Evolutionary conservation across 2,888 invertebrate genomes (phyloP).

Genomic region (Dyspetes luteomarginatus): DNA sequence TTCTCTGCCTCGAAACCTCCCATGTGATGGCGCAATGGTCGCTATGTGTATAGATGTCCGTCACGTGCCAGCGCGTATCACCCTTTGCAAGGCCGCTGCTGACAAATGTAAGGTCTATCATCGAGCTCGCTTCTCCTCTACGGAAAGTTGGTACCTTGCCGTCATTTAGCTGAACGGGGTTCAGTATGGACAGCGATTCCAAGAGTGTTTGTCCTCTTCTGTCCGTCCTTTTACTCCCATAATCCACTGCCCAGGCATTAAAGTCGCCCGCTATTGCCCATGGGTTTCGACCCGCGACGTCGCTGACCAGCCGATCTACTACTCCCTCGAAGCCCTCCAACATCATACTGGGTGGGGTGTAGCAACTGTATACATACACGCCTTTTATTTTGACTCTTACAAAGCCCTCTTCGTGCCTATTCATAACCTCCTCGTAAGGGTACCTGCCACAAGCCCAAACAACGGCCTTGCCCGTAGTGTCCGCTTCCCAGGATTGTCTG

Average conservation of each 20-base stretch:
- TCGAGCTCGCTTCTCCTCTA: no score
- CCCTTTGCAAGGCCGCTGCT: no score
- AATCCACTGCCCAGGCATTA: constrained; percentile 62
- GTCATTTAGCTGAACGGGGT: constrained; percentile 6
- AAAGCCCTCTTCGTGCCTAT: constrained; percentile 18
- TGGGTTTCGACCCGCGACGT: constrained; percentile 42
- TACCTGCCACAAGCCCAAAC: constrained; percentile 2
- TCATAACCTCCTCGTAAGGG: constrained; percentile 43
- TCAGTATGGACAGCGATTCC: constrained; percentile 31
- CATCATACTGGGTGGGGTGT: constrained; percentile 52
- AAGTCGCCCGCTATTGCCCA: constrained; percentile 65
- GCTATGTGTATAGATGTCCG: no score
- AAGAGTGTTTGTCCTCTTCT: constrained; percentile 54
- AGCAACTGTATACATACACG: constrained; percentile 61
- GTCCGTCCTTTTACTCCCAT: constrained; percentile 64
- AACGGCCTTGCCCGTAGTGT: neutral
- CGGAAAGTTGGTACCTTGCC: neutral
- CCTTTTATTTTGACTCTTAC: constrained; percentile 32
- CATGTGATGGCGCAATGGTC: no score
- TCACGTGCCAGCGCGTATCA: no score
- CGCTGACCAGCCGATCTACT: constrained; percentile 52
- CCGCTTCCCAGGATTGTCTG: constrained; percentile 7
- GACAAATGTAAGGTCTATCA: no score
- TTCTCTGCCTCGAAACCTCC: no score
- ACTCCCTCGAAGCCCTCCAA: constrained; percentile 40